Conservation (phyloP, 2,113 vertebrate genomes). For the Oreochromis spilurus region DNA sequence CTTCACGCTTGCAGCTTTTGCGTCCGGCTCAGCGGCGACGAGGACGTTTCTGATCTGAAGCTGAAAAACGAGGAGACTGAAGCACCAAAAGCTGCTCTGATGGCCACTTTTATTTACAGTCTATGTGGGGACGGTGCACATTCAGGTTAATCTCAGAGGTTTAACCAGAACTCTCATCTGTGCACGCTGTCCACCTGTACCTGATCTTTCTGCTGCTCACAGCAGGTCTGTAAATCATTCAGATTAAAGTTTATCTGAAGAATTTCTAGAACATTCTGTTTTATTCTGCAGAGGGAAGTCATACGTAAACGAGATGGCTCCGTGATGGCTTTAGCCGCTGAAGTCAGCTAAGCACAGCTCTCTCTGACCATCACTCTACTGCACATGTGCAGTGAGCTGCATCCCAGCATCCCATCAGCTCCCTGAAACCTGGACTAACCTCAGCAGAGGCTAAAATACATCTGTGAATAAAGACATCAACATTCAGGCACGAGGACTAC, state of each 20-base stretch:
- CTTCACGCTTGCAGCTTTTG: neutral
- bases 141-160: neutral
- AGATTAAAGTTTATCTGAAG: neutral
- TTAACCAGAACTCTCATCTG: too few species aligned
- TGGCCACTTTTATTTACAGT: neutral
- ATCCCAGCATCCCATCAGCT: neutral
- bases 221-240: neutral
- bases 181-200: neutral
- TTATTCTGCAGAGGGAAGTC: neutral
- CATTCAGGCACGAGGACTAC: neutral
- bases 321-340: neutral
- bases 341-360: neutral
- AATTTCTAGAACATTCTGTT: neutral
- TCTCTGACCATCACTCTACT: neutral
- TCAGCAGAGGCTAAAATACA: neutral
- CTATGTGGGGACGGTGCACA: too few species aligned
- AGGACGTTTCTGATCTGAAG: neutral
- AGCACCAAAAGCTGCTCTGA: neutral
- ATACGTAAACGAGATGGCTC: neutral
- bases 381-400: neutral
- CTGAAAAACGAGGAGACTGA: neutral
- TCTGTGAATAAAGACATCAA: neutral
- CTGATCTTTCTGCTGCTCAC: rapidly evolving
- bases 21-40: neutral
- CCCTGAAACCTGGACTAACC: neutral